Conservation (phyloP, 2,888 invertebrate species). For the Minunthozetes semirufus region DNA sequence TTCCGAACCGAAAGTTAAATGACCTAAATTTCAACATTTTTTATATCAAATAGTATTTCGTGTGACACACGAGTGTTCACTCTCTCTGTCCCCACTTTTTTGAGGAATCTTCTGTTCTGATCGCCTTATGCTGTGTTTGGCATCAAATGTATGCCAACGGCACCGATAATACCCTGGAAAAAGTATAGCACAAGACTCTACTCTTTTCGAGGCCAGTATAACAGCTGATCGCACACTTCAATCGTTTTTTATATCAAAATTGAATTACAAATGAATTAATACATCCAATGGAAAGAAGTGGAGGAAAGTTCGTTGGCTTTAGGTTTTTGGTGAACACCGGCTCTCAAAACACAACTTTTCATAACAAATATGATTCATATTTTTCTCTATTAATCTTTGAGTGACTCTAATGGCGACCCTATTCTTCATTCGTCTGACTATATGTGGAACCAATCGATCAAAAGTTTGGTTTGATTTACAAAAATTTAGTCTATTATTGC, state of each 20-base stretch:
- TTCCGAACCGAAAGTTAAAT: not conserved
- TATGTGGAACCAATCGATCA: not conserved
- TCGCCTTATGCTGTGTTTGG: not conserved
- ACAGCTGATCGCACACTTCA: slow-evolving; percentile 8
- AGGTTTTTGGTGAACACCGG: not conserved
- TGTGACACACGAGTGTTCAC: slow-evolving; percentile 4
- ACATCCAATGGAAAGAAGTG: not conserved
- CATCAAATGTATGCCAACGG: not conserved
- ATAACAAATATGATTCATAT: not conserved
- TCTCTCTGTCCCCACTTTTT: not conserved
- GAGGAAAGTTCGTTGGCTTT: slow-evolving; percentile 18
- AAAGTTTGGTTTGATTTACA: not conserved
- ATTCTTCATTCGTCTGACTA: not conserved
- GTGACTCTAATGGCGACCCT: not conserved
- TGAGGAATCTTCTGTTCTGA: not conserved
- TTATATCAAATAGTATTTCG: slow-evolving; percentile 11
- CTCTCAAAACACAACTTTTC: not conserved
- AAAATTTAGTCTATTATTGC: no score
- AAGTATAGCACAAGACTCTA: not conserved
- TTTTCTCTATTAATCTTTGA: not conserved
- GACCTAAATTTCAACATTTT: slow-evolving; percentile 5
- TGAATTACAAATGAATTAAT: slow-evolving; percentile 2
- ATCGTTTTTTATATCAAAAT: slow-evolving; percentile 17
- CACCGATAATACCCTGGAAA: not conserved
- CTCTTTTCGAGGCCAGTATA: not conserved